These are phyloP conservation scores for Oncorhynchus tshawytscha DNA, from an alignment of 2,113 vertebrate genomes.

Conservation along the genomic window DNA sequence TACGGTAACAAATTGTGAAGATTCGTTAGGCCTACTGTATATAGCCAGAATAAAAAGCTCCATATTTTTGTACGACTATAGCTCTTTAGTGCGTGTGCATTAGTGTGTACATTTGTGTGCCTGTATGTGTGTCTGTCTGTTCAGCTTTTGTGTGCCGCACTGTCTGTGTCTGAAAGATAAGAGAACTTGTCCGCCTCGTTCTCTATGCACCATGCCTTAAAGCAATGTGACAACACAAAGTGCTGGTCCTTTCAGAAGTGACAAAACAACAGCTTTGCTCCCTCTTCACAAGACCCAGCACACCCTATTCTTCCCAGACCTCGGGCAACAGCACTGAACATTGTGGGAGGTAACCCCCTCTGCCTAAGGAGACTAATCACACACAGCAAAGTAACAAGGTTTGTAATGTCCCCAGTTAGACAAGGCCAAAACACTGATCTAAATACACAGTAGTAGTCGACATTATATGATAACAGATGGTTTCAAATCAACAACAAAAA, in stretches of 20 bases:
- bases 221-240: slow-evolving; percentile 24
- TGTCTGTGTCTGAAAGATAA: neutral
- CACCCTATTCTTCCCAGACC: too few relatives aligned
- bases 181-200: neutral
- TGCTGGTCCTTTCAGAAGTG: slow-evolving; percentile 38
- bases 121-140: too few relatives aligned
- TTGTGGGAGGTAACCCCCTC: too few relatives aligned
- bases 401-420: slow-evolving; percentile 25
- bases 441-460: slow-evolving; percentile 31
- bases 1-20: too few relatives aligned
- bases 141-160: neutral
- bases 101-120: too few relatives aligned
- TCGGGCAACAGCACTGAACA: too few relatives aligned
- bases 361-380: too few relatives aligned
- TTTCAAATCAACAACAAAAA: slow-evolving; percentile 35
- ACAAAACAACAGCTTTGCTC: slow-evolving; percentile 29
- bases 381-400: slow-evolving; percentile 15
- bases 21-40: too few relatives aligned
- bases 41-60: too few relatives aligned
- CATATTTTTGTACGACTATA: too few relatives aligned
- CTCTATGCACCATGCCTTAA: slow-evolving; percentile 14
- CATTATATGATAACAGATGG: slow-evolving; percentile 33
- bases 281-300: slow-evolving; percentile 37
- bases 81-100: too few relatives aligned
- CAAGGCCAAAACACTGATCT: slow-evolving; percentile 41